Evolutionary conservation across 2,113 vertebrate genomes (phyloP), one percentile per base, ranked within the genome.

Genomic region (Sus scrofa): DNA sequence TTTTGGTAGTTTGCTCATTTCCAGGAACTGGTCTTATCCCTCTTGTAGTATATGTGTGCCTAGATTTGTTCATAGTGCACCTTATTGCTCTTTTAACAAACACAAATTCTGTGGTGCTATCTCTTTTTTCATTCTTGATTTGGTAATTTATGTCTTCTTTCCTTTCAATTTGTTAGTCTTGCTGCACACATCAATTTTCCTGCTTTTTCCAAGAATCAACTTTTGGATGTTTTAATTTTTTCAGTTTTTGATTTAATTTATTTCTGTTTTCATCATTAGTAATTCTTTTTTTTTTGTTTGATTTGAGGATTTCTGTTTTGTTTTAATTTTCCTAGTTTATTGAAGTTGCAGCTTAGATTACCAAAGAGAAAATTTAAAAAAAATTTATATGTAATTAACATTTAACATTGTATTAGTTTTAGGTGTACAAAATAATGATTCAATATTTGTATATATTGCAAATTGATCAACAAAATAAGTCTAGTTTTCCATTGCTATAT

Each of bases 281-380:
- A 56, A n/a, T 67, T 58, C 3, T 9, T 83, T 67, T 16, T 67
- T 16, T 65, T 68, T 77, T 73, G 15, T 4, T 70, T 71, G 30
- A 7, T 70, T 79, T 37, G 32, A 71, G 15, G 1, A 3, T 4
- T 63, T 60, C 60, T 63, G 5, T 19, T 85, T 91, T 71, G 11
- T 15, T 95, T 71, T 37, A 85, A 7, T 44, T 85, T 85, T 91
- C 62, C 39, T 78, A 52, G 39, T 62, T 86, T 77, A 91, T 78
- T 75, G 32, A 85, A 15, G 11, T n/a, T 11, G 15, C 26, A 73
- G 6, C 19, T 54, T 79, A 86, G 30, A 32, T 44, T 63, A 27
- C 52, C 37, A 7, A 37, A 9, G 63, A 32, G 54, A 82, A 39
- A 34, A 15, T 44, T 44, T 44, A 6, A 44, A 44, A 44, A 44